Evolutionary conservation across 2,113 vertebrate species (phyloP).

Genomic region (Oreocharis arfaki): DNA sequence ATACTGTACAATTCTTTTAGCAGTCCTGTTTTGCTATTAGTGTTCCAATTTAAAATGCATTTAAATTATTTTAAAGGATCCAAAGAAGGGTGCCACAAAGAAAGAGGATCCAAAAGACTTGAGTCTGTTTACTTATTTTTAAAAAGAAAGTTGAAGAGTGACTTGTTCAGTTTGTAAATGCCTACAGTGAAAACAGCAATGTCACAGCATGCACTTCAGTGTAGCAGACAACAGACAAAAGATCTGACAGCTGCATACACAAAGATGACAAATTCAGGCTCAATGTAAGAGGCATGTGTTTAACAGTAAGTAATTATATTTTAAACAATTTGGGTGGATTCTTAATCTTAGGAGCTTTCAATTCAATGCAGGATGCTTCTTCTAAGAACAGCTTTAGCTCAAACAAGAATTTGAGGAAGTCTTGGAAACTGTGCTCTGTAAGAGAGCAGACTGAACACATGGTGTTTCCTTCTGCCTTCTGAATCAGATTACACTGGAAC

Average conservation of each 20-base stretch:
- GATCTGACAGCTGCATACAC: conserved; percentile 11
- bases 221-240: conserved; percentile 10
- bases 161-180: background rate
- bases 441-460: background rate
- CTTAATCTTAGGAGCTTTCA: background rate
- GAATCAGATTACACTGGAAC: background rate
- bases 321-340: background rate
- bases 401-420: background rate
- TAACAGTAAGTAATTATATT: background rate
- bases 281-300: background rate
- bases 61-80: background rate
- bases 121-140: background rate
- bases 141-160: background rate
- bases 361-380: background rate
- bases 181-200: background rate
- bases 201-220: background rate
- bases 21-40: background rate
- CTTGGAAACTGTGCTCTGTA: background rate
- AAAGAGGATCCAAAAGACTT: background rate
- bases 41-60: background rate
- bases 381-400: background rate
- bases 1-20: background rate
- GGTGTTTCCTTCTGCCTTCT: background rate
- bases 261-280: background rate
- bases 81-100: background rate